Base-by-base conservation (phyloP, 2,797 vertebrate species). In the Myiotriccus ornatus region DNA sequence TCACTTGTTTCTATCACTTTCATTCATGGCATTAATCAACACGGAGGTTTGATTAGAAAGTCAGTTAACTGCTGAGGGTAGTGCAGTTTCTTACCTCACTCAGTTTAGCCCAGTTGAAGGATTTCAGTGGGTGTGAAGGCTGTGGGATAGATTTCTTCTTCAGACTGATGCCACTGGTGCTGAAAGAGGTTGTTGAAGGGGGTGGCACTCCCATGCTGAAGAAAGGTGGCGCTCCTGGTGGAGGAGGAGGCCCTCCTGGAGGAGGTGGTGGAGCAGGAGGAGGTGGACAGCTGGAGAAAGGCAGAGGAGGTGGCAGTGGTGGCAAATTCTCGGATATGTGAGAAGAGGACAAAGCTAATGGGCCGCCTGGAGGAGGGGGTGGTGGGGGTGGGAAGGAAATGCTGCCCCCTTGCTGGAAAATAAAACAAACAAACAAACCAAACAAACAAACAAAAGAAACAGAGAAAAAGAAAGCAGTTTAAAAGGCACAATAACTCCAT, bases 51-150 rank as follows among this genome's bases (percentile, higher is more conserved):
- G 47, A 18, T 60, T 79, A 32, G 34, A 47, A 83, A 86, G 4
- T 39, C 47, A 77, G 46, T 25, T 28, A 69, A 23, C 49, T 64
- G 49, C 35, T 39, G 14, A 74, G 15, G 69, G 16, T n/a, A 56
- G 34, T 53, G 32, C 22, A 35, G 37, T 24, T 17, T 80, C 98
- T 98, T 96, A 99, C 99, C 99, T 99, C 99, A 59, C 98, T 99
- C 35, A 99, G 96, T 91, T 99, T 99, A 97, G 99, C 98, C 99
- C 99, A 99, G 98, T 99, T 99, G 98, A 99, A 99, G 73, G 99
- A 99, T 97, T 99, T 99, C 95, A 99, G 98, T 0, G 99, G 99
- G 86, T 99, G 99, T 37, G 99, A 99, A 32, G 99, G 99, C 96
- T 99, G 99, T 0, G 99, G 99, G 81, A 99, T 98, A 86, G 98